These are phyloP conservation scores for Lagopus muta DNA, from an alignment of 2,113 vertebrate species.

Conservation along the genomic window DNA sequence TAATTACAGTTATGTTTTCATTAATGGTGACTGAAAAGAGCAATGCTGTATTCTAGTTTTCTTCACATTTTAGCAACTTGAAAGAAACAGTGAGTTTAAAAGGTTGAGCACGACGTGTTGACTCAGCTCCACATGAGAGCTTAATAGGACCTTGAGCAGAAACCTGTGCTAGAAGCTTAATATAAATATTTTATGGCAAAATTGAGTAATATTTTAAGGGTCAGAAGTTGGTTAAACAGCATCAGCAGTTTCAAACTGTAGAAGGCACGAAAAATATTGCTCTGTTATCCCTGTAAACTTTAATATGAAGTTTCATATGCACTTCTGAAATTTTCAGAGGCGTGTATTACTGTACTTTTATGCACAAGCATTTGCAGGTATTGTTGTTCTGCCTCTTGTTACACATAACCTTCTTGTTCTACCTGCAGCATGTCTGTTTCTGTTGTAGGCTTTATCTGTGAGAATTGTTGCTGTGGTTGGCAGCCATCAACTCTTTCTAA, in stretches of 20 bases:
- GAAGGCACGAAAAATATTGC: neutral
- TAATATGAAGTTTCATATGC: neutral
- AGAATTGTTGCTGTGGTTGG: neutral
- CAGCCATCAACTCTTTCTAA: neutral
- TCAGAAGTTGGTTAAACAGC: conserved; percentile 15
- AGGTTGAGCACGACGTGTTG: neutral
- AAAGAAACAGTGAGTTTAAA: neutral
- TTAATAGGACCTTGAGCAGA: conserved; percentile 19
- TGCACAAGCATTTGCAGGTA: rapidly evolving
- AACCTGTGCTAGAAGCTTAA: conserved; percentile 21
- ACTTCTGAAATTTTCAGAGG: neutral
- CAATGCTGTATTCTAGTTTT: neutral
- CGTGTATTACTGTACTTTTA: neutral
- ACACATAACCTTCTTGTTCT: rapidly evolving
- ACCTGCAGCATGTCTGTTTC: neutral
- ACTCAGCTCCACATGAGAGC: conserved; percentile 12
- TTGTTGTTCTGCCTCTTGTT: neutral
- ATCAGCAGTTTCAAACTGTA: conserved; percentile 20
- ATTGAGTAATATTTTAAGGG: conserved; percentile 3
- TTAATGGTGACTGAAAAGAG: neutral
- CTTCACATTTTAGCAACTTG: neutral
- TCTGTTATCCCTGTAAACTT: neutral
- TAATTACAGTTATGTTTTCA: neutral
- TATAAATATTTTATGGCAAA: conserved; percentile 53
- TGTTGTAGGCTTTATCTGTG: neutral